Evolutionary conservation across 1,140 invertebrate genomes (phyloP).

Genomic region (Brachionus plicatilis): DNA sequence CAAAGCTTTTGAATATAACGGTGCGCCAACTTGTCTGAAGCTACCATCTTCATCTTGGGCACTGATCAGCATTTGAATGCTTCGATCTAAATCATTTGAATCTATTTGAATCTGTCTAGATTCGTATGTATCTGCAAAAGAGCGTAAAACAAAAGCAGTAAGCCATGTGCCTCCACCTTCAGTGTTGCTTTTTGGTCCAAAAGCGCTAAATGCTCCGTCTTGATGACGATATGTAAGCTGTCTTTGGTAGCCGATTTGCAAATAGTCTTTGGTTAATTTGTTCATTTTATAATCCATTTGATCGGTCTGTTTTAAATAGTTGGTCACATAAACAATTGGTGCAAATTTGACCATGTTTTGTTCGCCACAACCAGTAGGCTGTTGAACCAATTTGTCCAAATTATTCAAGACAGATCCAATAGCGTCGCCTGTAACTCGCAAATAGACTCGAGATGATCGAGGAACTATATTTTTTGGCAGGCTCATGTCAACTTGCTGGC

Average conservation of each 20-base stretch:
- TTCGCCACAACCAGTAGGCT: slow-evolving; percentile 86
- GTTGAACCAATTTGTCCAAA: slow-evolving; percentile 63
- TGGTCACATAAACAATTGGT: slow-evolving; percentile 76
- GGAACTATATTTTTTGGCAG: background rate
- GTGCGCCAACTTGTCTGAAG: slow-evolving; percentile 63
- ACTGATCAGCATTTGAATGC: slow-evolving; percentile 73
- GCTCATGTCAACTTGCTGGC: background rate
- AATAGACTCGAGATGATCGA: slow-evolving; percentile 8
- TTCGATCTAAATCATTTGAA: slow-evolving; percentile 61
- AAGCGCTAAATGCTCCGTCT: slow-evolving; percentile 92
- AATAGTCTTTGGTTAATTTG: background rate
- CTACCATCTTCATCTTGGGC: slow-evolving; percentile 71
- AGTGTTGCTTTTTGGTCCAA: slow-evolving; percentile 63
- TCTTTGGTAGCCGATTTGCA: slow-evolving; percentile 66
- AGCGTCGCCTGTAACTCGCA: slow-evolving; percentile 46
- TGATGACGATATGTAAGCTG: slow-evolving; percentile 78
- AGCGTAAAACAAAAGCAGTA: slow-evolving; percentile 84
- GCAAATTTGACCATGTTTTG: slow-evolving; percentile 90
- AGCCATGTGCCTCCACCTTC: slow-evolving; percentile 85
- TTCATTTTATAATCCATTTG: background rate
- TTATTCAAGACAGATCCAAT: slow-evolving; percentile 48
- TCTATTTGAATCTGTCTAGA: slow-evolving; percentile 70
- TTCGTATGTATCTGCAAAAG: slow-evolving; percentile 71
- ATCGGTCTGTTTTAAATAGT: slow-evolving; percentile 62
- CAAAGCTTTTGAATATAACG: slow-evolving; percentile 50